Evolutionary conservation across 2,797 vertebrate species (phyloP), one percentile per base, ranked within the genome.

Genomic region (Phylloscopus collybita): DNA sequence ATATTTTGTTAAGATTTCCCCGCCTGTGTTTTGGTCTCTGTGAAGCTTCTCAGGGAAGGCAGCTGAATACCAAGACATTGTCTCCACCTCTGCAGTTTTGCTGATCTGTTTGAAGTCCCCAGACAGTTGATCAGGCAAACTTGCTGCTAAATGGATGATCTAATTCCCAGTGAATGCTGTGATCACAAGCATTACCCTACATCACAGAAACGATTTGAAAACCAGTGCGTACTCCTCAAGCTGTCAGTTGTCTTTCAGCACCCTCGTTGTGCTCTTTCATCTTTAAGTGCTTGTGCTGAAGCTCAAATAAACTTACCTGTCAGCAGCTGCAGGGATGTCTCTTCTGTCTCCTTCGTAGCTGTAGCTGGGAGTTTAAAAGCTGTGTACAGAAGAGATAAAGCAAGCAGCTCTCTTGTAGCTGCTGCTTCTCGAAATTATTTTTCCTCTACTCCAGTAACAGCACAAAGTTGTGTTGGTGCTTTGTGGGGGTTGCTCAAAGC

Each of bases 201-300:
- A 73, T 85, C 85, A 82, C 79, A 90, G 79, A 60, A 91, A 71
- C 65, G 3, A 88, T 75, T 82, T 85, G 87, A 86, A 82, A 92
- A 89, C 59, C 56, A 32, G 20, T 45, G 59, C 29, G 10, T 73
- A 13, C 73, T 91, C 90, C 30, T 90, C 42, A 34, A 95, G 80
- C 61, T 92, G 92, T 90, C 71, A 70, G 26, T 82, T 88, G 56
- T 78, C 79, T 88, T 80, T 90, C 40, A 72, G 78, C 75, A 50
- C 80, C 38, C 38, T 85, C 1, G 0, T 71, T 29, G n/a, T 73
- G 72, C 51, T 86, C 40, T 96, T 91, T 96, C 57, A 90, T 96
- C 80, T 80, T 34, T 44, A 86, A 93, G 61, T 60, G 42, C 71
- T 57, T 42, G 40, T 72, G 74, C 78, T 64, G 78, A 50, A 88